Conservation (phyloP, 2,113 vertebrate genomes). For the Chloroceryle aenea region DNA sequence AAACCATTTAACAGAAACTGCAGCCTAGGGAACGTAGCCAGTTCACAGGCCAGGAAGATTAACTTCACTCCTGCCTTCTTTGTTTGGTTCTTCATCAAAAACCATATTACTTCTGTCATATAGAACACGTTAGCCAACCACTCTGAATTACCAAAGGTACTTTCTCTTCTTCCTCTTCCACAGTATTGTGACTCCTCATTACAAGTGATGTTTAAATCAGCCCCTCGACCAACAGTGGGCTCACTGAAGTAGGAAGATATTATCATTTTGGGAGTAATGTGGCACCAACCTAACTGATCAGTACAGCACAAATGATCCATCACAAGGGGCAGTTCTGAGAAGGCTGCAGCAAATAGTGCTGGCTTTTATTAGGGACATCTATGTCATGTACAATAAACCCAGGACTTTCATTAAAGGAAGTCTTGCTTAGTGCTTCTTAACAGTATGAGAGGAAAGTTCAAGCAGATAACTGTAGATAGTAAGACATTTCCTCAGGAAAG, state of each 20-base stretch:
- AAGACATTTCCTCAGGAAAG: neutral
- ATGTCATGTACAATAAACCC: accelerated
- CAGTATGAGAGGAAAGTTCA: neutral
- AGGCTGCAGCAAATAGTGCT: neutral
- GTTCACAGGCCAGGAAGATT: neutral
- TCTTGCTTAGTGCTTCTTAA: neutral
- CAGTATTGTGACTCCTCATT: neutral
- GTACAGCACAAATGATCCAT: neutral
- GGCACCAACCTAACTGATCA: neutral
- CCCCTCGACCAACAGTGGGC: neutral
- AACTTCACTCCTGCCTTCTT: neutral
- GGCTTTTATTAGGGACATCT: neutral
- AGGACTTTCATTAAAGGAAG: neutral
- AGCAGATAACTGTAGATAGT: neutral
- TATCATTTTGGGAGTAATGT: neutral
- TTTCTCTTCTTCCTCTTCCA: neutral
- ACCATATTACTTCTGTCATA: neutral
- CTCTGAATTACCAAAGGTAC: neutral
- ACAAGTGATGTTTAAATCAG: neutral
- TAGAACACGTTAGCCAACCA: neutral
- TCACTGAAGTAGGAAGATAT: neutral
- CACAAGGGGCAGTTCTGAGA: neutral
- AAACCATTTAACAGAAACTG: neutral
- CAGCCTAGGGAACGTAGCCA: neutral
- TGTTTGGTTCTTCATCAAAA: neutral